A percentile compares a stretch with the other conserved stretches of the same genome.
Conservation (phyloP, 1,140 invertebrate genomes). For the Brachionus rubens region DNA sequence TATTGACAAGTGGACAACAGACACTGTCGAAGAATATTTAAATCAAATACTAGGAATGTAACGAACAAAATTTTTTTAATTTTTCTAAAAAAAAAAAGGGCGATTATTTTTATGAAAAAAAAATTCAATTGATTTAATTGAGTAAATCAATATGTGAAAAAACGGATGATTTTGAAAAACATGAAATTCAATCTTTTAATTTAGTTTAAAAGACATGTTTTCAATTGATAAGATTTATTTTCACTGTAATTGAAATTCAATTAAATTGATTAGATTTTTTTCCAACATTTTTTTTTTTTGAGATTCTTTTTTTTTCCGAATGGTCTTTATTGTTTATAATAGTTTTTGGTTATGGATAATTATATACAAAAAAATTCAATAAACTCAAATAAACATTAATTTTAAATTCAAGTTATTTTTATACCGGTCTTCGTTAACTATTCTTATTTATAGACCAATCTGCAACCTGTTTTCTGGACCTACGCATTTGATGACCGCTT, state of each 20-base stretch:
- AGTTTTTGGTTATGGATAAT: no score
- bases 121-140: constrained; percentile 31
- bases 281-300: not conserved
- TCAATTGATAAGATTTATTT: constrained; percentile 25
- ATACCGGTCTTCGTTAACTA: no score
- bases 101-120: not conserved
- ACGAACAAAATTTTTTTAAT: not conserved
- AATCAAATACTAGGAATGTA: constrained; percentile 70
- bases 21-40: constrained; percentile 88
- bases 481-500: no score
- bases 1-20: constrained; percentile 94
- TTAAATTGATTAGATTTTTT: constrained; percentile 4
- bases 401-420: no score
- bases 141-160: constrained; percentile 25
- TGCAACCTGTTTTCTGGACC: no score
- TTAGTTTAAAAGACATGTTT: constrained; percentile 34
- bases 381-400: no score
- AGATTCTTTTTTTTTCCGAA: no score
- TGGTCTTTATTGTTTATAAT: no score
- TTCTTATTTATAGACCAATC: no score
- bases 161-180: constrained; percentile 1
- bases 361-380: not conserved
- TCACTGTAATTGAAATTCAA: constrained; percentile 20
- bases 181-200: constrained; percentile 40
- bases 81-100: not conserved